Conservation (phyloP, 2,888 invertebrate genomes). For the Cancer borealis region DNA sequence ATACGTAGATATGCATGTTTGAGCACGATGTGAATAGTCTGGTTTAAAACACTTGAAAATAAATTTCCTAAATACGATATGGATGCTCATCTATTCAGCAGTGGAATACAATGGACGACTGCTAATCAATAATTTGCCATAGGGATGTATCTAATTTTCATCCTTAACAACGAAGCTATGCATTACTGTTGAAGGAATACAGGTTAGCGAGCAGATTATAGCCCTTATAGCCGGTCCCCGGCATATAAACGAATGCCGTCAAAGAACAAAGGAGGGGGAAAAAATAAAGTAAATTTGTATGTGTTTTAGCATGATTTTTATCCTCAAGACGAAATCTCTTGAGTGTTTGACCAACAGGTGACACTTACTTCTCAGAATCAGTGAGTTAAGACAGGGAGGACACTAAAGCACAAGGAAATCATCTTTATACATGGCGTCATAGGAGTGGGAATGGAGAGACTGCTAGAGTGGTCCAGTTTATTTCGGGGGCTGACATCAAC, state of each 20-base stretch:
- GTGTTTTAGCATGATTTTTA: background rate
- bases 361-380: slow-evolving; percentile 46
- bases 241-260: background rate
- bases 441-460: slow-evolving; percentile 75
- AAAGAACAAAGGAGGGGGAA: slow-evolving; percentile 8
- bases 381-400: slow-evolving; percentile 56
- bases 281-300: background rate
- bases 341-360: slow-evolving; percentile 67
- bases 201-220: background rate
- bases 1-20: too few relatives aligned
- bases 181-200: background rate
- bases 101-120: slow-evolving; percentile 33
- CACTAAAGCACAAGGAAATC: slow-evolving; percentile 69
- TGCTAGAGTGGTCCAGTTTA: slow-evolving; percentile 45
- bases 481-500: slow-evolving; percentile 66
- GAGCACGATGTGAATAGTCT: background rate
- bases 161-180: background rate
- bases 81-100: slow-evolving; percentile 33
- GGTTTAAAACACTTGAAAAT: background rate
- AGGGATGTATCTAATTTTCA: background rate
- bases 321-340: background rate
- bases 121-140: slow-evolving; percentile 25
- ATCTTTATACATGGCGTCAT: slow-evolving; percentile 76
- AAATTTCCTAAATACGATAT: background rate
- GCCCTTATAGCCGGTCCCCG: background rate